These are phyloP conservation scores for Scotopteryx bipunctaria DNA, from an alignment of 2,888 invertebrate genomes.

Conservation along the genomic window DNA sequence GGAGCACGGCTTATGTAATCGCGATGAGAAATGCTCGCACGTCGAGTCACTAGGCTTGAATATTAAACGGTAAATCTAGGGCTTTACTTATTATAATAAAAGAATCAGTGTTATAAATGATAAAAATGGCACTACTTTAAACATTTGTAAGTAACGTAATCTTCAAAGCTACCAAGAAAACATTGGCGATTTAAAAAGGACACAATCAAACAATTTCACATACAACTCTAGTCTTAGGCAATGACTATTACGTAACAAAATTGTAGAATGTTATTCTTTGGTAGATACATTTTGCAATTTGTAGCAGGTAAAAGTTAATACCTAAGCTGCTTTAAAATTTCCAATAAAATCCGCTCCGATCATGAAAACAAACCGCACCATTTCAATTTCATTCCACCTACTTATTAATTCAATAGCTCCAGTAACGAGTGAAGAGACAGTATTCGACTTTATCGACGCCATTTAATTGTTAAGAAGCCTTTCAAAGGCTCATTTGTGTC, in stretches of 20 bases:
- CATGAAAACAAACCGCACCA: slow-evolving; percentile 7
- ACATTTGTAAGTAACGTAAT: too few species aligned
- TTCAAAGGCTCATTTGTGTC: slow-evolving; percentile 38
- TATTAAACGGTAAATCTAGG: slow-evolving; percentile 4
- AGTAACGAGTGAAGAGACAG: slow-evolving; percentile 29
- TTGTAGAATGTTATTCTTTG: too few species aligned
- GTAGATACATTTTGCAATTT: too few species aligned
- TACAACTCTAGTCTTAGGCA: too few species aligned
- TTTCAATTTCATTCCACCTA: slow-evolving; percentile 14
- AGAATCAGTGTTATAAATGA: too few species aligned
- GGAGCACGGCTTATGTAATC: slow-evolving; percentile 13
- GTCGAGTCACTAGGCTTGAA: slow-evolving; percentile 13
- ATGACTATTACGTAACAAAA: too few species aligned
- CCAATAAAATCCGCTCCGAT: neutral
- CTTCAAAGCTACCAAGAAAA: too few species aligned
- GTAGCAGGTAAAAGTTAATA: neutral
- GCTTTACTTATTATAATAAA: too few species aligned
- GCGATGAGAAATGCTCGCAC: slow-evolving; percentile 9
- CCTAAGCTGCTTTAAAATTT: neutral
- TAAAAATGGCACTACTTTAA: too few species aligned
- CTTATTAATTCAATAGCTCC: slow-evolving; percentile 23
- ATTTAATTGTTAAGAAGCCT: slow-evolving; percentile 39
- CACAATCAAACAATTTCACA: too few species aligned
- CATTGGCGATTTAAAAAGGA: too few species aligned
- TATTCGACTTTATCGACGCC: slow-evolving; percentile 31